Evolutionary conservation across 1,140 invertebrate species (phyloP), one percentile per base, ranked within the genome.

Genomic region (Bombus consobrinus): DNA sequence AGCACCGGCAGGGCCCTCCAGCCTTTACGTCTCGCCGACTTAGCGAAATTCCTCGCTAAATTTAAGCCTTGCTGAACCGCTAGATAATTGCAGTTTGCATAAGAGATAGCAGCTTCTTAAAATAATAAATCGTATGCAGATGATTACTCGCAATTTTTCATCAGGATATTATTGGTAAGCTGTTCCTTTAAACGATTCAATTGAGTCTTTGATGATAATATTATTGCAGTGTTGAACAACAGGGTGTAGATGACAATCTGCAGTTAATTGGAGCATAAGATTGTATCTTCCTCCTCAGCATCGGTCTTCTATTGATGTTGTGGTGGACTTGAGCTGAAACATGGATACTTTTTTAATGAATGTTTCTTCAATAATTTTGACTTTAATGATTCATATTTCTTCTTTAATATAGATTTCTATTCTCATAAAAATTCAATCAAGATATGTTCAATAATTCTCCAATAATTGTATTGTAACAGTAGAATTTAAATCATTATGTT

Each of bases 21-120:
- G 69, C n/a, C 59, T 85, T 85, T 81, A n/a, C 78, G 59, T 75
- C 78, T 37, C 79, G 34, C 32, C 72, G 69, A 57, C 69, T 69
- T 81, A 85, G 71, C 66, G 78, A 85, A 77, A 81, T 85, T 87
- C 81, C 64, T 53, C 66, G 80, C 76, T 90, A 90, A 87, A 89
- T 89, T 83, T 87, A 87, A 83, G 74, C 69, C 43, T 22, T 47
- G 57, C 62, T n/a, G 18, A 57, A 80, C 47, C 10, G 12, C 76
- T 81, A 69, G 79, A 81, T 81, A 81, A 85, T 81, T 85, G 62
- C 28, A 62, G n/a, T 81, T 81, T 74, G 79, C 71, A 62, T n/a
- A 73, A 80, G 83, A 66, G 69, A 81, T 81, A 85, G 34, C 34
- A 8, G 28, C 1, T 39, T 43, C 43, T 75, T 59, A 37, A 81